A percentile compares a stretch with the other conserved stretches of the same genome.
Evolutionary conservation across 2,888 invertebrate species (phyloP).

Genomic region (Pelosia muscerda): DNA sequence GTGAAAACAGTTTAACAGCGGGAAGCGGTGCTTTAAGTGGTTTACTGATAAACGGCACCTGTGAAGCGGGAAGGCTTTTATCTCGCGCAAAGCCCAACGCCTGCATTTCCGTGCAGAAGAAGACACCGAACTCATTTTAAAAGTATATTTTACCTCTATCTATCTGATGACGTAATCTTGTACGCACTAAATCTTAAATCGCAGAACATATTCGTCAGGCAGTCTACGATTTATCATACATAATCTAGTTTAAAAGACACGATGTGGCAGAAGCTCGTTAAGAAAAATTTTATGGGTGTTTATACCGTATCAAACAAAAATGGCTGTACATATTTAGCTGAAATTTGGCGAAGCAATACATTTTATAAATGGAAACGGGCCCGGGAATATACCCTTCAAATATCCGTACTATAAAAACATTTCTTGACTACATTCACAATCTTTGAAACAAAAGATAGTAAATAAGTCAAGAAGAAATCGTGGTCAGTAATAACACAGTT

Average conservation of each 20-base stretch:
- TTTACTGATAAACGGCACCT: slow-evolving; percentile 64
- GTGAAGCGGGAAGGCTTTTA: slow-evolving; percentile 61
- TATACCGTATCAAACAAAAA: background rate
- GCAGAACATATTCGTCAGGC: background rate
- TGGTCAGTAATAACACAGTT: slow-evolving; percentile 13
- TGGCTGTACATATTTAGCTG: background rate
- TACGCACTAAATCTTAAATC: background rate
- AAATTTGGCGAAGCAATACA: background rate
- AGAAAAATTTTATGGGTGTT: background rate
- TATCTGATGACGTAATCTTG: background rate
- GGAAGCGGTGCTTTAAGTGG: slow-evolving; percentile 57
- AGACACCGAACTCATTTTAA: slow-evolving; percentile 40
- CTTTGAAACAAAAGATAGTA: background rate
- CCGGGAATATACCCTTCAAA: background rate
- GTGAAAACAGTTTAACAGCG: slow-evolving; percentile 55
- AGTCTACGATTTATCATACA: background rate
- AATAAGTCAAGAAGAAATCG: background rate
- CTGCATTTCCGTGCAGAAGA: slow-evolving; percentile 49
- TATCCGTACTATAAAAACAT: no score
- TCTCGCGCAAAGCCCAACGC: slow-evolving; percentile 47
- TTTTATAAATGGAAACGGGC: background rate
- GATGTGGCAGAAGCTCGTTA: background rate
- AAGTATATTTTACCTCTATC: background rate
- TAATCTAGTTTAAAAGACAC: background rate
- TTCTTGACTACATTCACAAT: background rate